Conservation (phyloP, 2,888 invertebrate genomes). For the Parelbella ahira region DNA sequence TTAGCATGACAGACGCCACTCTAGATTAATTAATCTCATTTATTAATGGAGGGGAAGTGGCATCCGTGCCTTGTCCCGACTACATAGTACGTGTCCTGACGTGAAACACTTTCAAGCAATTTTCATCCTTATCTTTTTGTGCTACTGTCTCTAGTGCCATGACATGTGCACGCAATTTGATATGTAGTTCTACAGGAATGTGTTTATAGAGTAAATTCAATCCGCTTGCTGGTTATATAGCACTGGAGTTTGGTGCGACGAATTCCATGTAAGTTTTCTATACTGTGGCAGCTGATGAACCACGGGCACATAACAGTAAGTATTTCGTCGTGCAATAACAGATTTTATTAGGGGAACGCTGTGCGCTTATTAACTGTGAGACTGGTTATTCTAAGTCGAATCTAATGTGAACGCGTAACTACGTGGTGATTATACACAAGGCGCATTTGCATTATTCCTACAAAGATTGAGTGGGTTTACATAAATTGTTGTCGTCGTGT, state of each 20-base stretch:
- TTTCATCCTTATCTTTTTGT: conserved; percentile 26
- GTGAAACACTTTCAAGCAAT: conserved; percentile 28
- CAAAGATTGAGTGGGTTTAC: conserved; percentile 11
- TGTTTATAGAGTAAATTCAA: conserved; percentile 10
- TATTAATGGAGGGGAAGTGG: conserved; percentile 55
- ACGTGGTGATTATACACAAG: conserved; percentile 28
- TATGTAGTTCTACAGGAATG: conserved; percentile 19
- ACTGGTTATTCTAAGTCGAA: conserved; percentile 36
- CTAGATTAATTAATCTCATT: conserved; percentile 71
- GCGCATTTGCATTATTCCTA: conserved; percentile 25
- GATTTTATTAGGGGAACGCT: conserved; percentile 41
- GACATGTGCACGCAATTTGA: conserved; percentile 6
- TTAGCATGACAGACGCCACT: conserved; percentile 72
- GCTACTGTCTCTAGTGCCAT: conserved; percentile 10
- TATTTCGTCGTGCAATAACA: conserved; percentile 36
- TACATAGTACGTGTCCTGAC: conserved; percentile 28
- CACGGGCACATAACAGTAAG: conserved; percentile 33
- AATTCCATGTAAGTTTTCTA: conserved; percentile 18
- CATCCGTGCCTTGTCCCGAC: conserved; percentile 43
- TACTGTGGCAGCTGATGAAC: conserved; percentile 34
- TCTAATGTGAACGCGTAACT: conserved; percentile 31
- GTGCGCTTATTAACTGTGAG: conserved; percentile 33
- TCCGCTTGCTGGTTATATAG: conserved; percentile 1
- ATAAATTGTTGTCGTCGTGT: conserved; percentile 6
- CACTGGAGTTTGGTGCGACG: conserved; percentile 18